Evolutionary conservation across 2,113 vertebrate species (phyloP), one percentile per base, ranked within the genome.

Genomic region (Hyla sarda): DNA sequence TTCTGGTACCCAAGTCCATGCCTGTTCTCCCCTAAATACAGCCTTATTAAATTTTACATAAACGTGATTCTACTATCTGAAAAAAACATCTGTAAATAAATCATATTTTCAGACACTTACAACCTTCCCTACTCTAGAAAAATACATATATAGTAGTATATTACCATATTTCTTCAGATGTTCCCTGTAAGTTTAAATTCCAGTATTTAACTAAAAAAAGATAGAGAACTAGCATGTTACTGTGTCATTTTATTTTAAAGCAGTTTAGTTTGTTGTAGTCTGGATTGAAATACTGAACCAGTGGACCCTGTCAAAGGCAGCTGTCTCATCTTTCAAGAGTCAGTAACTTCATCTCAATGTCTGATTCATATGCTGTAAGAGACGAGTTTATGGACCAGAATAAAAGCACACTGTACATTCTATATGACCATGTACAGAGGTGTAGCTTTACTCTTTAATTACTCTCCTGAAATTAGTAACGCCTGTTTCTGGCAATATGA

Each of bases 361-460:
- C 48, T 83, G 30, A 73, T 73, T 83, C 30, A n/a, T 52, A 25
- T 69, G 65, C 30, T 34, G 65, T 71, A 50, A n/a, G 5, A 81
- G 78, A 17, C 78, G 52, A 32, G 45, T 71, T 54, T 69, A 82
- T 54, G 65, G 47, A 73, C 67, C 82, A 83, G 48, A 73, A 72
- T 83, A 52, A 54, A 82, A 83, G 73, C 30, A 41, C 16, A 28
- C 50, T 48, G n/a, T 47, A 82, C n/a, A 50, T 37, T 41, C 28
- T 82, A n/a, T 48, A 52, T 32, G 21, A 23, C 60, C 11, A 34
- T 82, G 45, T 50, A 71, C 4, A n/a, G 34, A 17, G n/a, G 23
- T 65, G 37, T 52, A 52, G 14, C 21, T 82, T 82, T 69, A 19
- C 41, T 54, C 48, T 83, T 83, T 47, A 50, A 72, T 67, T 67